These are phyloP conservation scores for Agrochola macilenta DNA, from an alignment of 2,888 invertebrate species.

Conservation along the genomic window DNA sequence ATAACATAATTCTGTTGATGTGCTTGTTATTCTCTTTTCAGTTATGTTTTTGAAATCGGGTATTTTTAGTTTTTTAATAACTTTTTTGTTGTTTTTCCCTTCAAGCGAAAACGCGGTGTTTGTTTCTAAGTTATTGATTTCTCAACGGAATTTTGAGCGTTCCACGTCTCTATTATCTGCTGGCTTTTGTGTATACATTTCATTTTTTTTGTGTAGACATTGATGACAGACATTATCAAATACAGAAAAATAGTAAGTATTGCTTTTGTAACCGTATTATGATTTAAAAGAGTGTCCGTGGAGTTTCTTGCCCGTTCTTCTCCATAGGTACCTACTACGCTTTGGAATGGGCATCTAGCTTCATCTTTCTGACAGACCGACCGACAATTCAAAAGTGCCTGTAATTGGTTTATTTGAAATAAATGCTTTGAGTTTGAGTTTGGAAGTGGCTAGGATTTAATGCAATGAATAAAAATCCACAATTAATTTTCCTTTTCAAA, in stretches of 20 bases:
- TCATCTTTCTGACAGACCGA: no score
- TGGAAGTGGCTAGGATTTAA: background rate
- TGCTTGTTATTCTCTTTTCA: background rate
- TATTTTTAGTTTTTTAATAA: no score
- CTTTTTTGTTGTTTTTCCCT: constrained; percentile 10
- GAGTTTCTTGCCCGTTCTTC: no score
- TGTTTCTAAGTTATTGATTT: constrained; percentile 45
- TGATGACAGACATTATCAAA: background rate
- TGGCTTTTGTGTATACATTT: background rate
- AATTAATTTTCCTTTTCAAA: background rate
- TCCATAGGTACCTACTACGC: no score
- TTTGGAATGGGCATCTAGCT: no score
- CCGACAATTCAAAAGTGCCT: no score
- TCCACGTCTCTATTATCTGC: constrained; percentile 16
- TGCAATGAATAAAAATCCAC: background rate
- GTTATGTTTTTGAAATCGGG: background rate
- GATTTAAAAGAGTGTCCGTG: no score
- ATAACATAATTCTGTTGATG: no score
- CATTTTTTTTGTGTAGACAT: no score
- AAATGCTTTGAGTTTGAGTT: no score
- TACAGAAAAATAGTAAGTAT: background rate
- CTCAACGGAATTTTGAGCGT: constrained; percentile 24
- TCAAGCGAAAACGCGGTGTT: constrained; percentile 1
- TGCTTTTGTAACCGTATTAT: no score
- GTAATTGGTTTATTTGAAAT: no score